Evolutionary conservation across 2,113 vertebrate species (phyloP).

Genomic region (Mirounga angustirostris): DNA sequence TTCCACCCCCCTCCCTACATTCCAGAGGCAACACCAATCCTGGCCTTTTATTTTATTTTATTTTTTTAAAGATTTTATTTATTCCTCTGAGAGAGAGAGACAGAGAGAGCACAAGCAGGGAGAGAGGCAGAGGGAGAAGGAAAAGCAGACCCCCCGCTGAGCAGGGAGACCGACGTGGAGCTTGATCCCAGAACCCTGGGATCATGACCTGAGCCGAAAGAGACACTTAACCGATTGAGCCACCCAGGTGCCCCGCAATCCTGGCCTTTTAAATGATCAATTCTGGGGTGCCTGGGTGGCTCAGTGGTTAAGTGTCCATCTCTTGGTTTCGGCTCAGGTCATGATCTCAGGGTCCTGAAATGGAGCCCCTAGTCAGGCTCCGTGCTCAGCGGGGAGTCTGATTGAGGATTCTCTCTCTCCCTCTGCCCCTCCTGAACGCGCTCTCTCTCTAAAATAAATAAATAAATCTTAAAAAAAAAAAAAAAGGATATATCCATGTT

Average conservation of each 20-base stretch:
- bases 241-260: not conserved
- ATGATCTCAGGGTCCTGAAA: not conserved
- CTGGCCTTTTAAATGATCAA: not conserved
- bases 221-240: not conserved
- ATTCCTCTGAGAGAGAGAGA: not conserved
- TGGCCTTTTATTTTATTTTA: not conserved
- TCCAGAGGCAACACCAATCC: not conserved
- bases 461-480: not conserved
- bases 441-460: not conserved
- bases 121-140: not conserved
- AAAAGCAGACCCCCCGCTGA: not conserved
- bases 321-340: not conserved
- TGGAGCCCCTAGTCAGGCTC: not conserved
- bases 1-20: not conserved
- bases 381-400: not conserved
- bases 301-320: not conserved
- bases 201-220: not conserved
- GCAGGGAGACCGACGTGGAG: not conserved
- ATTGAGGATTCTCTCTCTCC: not conserved
- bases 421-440: not conserved
- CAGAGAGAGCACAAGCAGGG: not conserved
- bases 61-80: not conserved
- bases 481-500: not conserved
- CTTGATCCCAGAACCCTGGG: not conserved
- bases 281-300: not conserved